phyloP scores from a whole-genome alignment of 2,888 invertebrate species.

The Thymelicus sylvestris region DNA sequence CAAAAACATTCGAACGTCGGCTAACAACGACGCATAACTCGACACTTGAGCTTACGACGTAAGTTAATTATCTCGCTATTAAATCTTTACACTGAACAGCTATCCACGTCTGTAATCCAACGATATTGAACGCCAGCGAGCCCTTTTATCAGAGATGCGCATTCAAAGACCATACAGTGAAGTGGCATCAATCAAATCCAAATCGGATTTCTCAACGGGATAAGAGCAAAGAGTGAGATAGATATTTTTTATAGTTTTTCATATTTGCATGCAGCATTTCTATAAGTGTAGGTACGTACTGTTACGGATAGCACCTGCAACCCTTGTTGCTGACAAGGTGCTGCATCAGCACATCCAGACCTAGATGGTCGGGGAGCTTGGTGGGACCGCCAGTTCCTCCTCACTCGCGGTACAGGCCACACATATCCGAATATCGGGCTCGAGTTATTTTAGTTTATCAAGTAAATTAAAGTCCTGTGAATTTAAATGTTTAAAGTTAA shows the following conservation, averaged over 20 bases:
- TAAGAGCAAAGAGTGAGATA: slow-evolving; percentile 9
- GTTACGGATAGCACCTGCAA: too few relatives aligned
- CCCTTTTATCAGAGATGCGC: slow-evolving; percentile 13
- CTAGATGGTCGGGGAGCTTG: too few relatives aligned
- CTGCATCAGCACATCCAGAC: too few relatives aligned
- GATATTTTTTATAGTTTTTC: not conserved
- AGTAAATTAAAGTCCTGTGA: too few relatives aligned
- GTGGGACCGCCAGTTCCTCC: too few relatives aligned
- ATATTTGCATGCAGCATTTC: not conserved
- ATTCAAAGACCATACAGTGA: slow-evolving; percentile 12
- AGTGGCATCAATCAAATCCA: slow-evolving; percentile 32
- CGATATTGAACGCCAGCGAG: slow-evolving; percentile 24
- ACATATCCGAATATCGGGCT: too few relatives aligned
- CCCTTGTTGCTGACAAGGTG: too few relatives aligned
- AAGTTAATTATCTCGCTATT: slow-evolving; percentile 23
- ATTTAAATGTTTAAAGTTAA: too few relatives aligned
- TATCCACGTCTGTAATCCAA: slow-evolving; percentile 24
- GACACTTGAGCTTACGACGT: slow-evolving; percentile 24
- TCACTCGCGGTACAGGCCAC: too few relatives aligned
- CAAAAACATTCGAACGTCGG: not conserved
- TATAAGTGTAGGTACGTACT: not conserved
- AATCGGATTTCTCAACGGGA: slow-evolving; percentile 24
- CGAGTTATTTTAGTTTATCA: too few relatives aligned
- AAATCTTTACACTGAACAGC: slow-evolving; percentile 32
- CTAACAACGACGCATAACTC: not conserved